Evolutionary conservation across 2,888 invertebrate species (phyloP).

Genomic region (Lithosia quadra): DNA sequence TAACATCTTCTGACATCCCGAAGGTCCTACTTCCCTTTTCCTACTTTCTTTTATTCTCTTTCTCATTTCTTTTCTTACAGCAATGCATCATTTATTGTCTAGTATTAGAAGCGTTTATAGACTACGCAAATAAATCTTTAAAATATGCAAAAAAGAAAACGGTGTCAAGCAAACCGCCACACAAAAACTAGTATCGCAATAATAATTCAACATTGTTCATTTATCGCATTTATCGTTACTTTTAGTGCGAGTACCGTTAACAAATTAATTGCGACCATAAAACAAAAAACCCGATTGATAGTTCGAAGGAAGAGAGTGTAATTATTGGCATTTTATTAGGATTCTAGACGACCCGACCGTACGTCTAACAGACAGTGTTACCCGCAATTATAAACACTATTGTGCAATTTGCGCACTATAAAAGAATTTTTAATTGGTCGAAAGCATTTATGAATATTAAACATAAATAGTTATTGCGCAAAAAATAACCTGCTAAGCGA

Average conservation of each 20-base stretch:
- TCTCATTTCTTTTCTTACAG: too few relatives aligned
- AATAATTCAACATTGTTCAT: constrained; percentile 48
- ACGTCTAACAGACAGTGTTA: constrained; percentile 30
- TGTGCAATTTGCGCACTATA: constrained; percentile 48
- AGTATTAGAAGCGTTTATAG: not conserved
- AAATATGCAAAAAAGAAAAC: not conserved
- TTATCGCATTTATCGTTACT: constrained; percentile 36
- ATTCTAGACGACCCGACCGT: constrained; percentile 23
- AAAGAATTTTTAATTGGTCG: constrained; percentile 35
- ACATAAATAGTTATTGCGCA: constrained; percentile 22
- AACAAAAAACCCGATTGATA: constrained; percentile 33
- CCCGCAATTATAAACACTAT: constrained; percentile 35
- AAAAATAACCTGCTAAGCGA: constrained; percentile 20
- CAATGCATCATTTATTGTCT: too few relatives aligned
- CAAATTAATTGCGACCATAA: constrained; percentile 48
- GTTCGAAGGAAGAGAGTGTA: constrained; percentile 23
- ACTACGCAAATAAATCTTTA: not conserved
- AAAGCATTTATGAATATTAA: constrained; percentile 37
- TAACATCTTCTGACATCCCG: too few relatives aligned
- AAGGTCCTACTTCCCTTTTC: too few relatives aligned
- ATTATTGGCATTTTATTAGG: constrained; percentile 24
- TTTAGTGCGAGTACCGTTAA: constrained; percentile 54
- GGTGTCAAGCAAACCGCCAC: constrained; percentile 22
- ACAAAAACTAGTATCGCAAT: constrained; percentile 15
- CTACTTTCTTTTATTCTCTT: too few relatives aligned